A percentile compares a stretch with the other conserved stretches of the same genome.
Conservation (phyloP, 2,113 vertebrate genomes). For the Patagioenas fasciata region DNA sequence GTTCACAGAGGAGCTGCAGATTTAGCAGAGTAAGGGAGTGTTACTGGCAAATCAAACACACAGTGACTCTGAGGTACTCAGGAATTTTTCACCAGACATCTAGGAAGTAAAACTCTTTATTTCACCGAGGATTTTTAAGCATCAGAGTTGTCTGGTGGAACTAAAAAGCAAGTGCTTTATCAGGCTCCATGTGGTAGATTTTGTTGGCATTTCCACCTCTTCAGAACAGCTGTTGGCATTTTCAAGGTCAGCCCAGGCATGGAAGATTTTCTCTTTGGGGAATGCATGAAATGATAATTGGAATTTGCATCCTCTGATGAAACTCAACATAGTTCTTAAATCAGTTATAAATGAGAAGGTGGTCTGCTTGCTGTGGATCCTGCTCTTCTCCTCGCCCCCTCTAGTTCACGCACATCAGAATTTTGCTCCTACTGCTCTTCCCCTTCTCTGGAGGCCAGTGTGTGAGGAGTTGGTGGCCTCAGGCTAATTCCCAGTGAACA, state of each 20-base stretch:
- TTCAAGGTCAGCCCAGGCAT: conserved; percentile 43
- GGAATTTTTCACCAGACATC: conserved; percentile 13
- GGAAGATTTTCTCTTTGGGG: conserved; percentile 15
- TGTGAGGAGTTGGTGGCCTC: neutral
- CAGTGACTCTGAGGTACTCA: neutral
- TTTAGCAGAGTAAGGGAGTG: neutral
- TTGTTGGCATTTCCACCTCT: conserved; percentile 20
- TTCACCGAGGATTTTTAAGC: conserved; percentile 6
- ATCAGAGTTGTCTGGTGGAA: neutral
- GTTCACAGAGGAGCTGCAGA: conserved; percentile 37
- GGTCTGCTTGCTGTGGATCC: neutral
- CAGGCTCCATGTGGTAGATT: neutral
- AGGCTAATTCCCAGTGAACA: neutral
- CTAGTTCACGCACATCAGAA: neutral
- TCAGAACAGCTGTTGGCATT: conserved; percentile 54
- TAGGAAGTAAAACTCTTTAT: neutral
- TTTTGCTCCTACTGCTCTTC: neutral
- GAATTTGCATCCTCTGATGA: conserved; percentile 32
- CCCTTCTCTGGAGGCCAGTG: neutral
- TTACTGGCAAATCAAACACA: conserved; percentile 36
- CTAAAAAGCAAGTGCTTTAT: conserved; percentile 9
- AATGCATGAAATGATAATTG: neutral
- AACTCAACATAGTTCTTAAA: neutral
- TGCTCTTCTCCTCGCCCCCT: neutral
- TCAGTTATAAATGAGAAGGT: conserved; percentile 13